Percentiles rank a stretch among this genome's conserved stretches.
Evolutionary conservation across 2,888 invertebrate genomes (phyloP).

Genomic region (Bellardia pandia): DNA sequence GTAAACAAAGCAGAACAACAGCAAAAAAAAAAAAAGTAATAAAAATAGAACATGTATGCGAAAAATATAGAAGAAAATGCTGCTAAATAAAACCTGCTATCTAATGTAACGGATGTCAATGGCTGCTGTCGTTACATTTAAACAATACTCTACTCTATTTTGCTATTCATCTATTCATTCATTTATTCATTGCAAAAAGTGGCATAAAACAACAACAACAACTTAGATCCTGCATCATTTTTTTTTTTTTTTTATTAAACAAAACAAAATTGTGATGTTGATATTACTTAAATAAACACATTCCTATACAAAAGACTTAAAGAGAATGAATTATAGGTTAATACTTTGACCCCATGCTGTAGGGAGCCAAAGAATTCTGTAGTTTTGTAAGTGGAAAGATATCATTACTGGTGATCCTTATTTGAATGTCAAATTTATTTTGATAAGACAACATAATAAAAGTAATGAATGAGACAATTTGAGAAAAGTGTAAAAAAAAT

Average conservation of each 20-base stretch:
- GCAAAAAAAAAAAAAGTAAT: constrained; percentile 39
- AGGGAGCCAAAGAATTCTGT: neutral
- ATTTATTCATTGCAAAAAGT: constrained; percentile 26
- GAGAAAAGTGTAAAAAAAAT: too few species aligned
- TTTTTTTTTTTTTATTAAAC: constrained; percentile 11
- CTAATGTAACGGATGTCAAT: constrained; percentile 71
- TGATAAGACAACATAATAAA: neutral
- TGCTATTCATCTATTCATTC: constrained; percentile 39
- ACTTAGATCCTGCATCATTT: neutral
- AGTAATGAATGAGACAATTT: neutral
- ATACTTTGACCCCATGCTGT: constrained; percentile 50
- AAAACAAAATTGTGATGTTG: constrained; percentile 13
- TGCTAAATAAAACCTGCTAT: constrained; percentile 45
- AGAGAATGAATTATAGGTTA: constrained; percentile 13
- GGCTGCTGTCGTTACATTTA: constrained; percentile 72
- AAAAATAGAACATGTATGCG: constrained; percentile 32
- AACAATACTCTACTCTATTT: constrained; percentile 57
- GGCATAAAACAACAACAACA: constrained; percentile 29
- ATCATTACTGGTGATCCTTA: neutral
- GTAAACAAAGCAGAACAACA: constrained; percentile 45
- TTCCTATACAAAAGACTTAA: neutral
- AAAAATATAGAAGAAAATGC: constrained; percentile 2
- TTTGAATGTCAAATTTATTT: neutral
- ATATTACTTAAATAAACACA: constrained; percentile 16
- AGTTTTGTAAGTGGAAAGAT: neutral